Base-by-base conservation (phyloP, 2,797 vertebrate genomes). In the Pipistrellus nathusii region DNA sequence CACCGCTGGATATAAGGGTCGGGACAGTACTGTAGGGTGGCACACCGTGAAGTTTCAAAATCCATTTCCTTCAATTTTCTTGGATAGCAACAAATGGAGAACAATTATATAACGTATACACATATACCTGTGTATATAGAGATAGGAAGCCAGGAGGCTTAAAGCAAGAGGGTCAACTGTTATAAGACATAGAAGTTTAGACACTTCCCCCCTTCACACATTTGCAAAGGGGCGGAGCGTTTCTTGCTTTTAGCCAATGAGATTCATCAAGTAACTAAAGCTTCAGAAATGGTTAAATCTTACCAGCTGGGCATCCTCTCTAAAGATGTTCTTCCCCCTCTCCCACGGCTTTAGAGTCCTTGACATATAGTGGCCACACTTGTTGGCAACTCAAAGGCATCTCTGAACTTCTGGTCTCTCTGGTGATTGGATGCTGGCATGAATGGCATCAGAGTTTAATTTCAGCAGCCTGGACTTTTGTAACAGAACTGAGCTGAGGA, bases 1-100 rank as follows among this genome's bases (percentile, higher is more conserved):
- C 98, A 99, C 99, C 99, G 98, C 98, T 99, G 99, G 98, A 99
- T 99, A 98, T 99, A 98, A 97, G 99, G 98, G 96, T 99, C 99
- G 51, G 99, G 98, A 97, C 99, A 99, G 98, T 98, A 99, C 98
- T 99, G 99, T 98, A 99, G 98, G 95, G 99, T 98, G 96, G 98
- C 98, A 98, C 98, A 99, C 78, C 99, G 99, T 90, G 99, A 98
- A 2, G 98, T 91, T 97, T 98, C 98, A 94, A 98, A 98, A 98
- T 99, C 99, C 99, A 99, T 99, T 97, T 98, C 98, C 98, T 98
- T 98, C 85, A 72, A 94, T 88, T 97, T 96, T 97, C 97, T 97
- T 97, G 92, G 97, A 95, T 96, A 97, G 93, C 97, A 97, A 98
- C 92, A 96, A 77, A 94, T 95, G 93, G 87, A 75, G 97, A 98